These are phyloP conservation scores for Beroe forskalii DNA, from an alignment of 37 sponge, comb jelly and placozoan genomes.

Conservation along the genomic window DNA sequence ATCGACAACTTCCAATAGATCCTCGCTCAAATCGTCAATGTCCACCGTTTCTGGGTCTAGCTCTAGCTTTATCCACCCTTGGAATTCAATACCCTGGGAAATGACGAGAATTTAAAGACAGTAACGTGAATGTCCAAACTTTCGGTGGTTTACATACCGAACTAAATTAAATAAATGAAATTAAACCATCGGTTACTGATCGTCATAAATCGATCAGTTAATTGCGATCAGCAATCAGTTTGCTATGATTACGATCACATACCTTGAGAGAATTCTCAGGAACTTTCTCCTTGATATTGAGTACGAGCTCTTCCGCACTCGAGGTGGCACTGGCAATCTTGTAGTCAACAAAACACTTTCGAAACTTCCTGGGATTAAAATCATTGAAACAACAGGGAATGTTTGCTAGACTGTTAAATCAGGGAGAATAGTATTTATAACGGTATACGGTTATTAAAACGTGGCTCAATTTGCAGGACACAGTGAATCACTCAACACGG, in stretches of 20 bases:
- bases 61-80: conserved; percentile 42
- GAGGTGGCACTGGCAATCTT: not conserved
- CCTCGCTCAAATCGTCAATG: not conserved
- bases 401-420: too few species aligned
- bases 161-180: too few species aligned
- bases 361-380: not conserved
- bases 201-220: not conserved
- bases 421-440: too few species aligned
- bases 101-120: too few species aligned
- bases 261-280: conserved; percentile 24
- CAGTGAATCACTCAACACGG: too few species aligned
- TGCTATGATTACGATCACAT: too few species aligned
- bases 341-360: not conserved
- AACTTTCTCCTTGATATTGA: conserved; percentile 23
- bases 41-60: conserved; percentile 24
- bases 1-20: conserved; percentile 20
- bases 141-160: too few species aligned
- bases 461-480: too few species aligned
- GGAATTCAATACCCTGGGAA: not conserved
- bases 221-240: too few species aligned
- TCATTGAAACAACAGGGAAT: too few species aligned
- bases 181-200: not conserved
- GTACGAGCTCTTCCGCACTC: not conserved
- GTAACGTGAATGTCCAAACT: too few species aligned
- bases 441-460: too few species aligned